Percentiles rank a stretch among this genome's conserved stretches.
Conservation (phyloP, 2,888 invertebrate species). For the Carterocephalus palaemon region DNA sequence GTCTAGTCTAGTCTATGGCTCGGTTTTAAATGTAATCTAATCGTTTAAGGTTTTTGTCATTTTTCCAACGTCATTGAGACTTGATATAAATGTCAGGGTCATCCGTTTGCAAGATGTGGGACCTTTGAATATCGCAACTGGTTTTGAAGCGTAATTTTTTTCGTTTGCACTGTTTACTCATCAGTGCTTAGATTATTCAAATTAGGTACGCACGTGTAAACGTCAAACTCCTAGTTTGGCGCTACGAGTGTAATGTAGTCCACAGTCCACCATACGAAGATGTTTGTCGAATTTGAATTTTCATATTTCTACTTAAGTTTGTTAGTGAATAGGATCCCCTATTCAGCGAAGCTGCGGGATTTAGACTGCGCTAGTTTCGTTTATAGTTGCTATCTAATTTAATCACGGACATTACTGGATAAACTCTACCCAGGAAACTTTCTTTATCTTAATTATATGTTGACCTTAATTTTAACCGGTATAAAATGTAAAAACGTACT, state of each 20-base stretch:
- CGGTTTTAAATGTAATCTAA: slow-evolving; percentile 2
- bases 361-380: too few species aligned
- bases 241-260: background rate
- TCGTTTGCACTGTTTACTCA: slow-evolving; percentile 21
- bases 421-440: too few species aligned
- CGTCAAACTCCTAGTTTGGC: background rate
- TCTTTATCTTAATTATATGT: too few species aligned
- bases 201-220: slow-evolving; percentile 14
- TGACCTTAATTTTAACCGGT: too few species aligned
- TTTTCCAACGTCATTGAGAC: slow-evolving; percentile 29
- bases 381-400: too few species aligned
- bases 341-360: too few species aligned
- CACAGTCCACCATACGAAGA: too few species aligned
- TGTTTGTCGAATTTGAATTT: too few species aligned
- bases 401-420: too few species aligned
- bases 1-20: slow-evolving; percentile 9
- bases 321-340: too few species aligned
- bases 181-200: slow-evolving; percentile 17
- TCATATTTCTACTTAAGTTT: too few species aligned
- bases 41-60: slow-evolving; percentile 28
- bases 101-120: slow-evolving; percentile 35
- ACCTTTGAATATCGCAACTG: slow-evolving; percentile 30
- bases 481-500: too few species aligned
- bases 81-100: slow-evolving; percentile 43
- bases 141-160: slow-evolving; percentile 30